Conservation (phyloP, 2,113 vertebrate genomes). For the Coptodon bakossiorum region DNA sequence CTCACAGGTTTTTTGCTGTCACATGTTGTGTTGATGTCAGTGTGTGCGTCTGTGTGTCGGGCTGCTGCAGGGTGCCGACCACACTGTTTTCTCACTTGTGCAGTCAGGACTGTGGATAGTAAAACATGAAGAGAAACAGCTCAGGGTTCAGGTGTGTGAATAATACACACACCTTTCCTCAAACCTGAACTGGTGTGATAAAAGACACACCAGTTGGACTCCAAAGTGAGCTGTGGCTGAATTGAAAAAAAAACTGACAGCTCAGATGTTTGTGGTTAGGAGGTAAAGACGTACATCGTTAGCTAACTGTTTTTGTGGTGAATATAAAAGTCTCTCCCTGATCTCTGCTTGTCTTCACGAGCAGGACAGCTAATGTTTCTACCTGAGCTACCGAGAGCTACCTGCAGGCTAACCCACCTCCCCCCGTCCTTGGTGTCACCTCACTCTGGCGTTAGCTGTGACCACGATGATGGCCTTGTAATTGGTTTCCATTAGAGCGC, state of each 20-base stretch:
- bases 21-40: neutral
- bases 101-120: neutral
- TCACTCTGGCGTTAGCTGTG: neutral
- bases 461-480: neutral
- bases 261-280: neutral
- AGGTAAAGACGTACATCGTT: neutral
- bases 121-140: neutral
- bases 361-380: neutral
- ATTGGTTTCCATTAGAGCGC: slow-evolving; percentile 31
- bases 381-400: neutral
- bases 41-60: neutral
- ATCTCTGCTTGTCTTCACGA: neutral
- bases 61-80: neutral
- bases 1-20: neutral
- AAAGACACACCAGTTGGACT: neutral
- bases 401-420: neutral
- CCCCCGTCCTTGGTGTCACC: neutral
- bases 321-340: neutral
- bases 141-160: neutral
- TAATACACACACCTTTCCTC: neutral
- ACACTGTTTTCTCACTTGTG: neutral
- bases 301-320: neutral
- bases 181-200: neutral
- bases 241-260: neutral
- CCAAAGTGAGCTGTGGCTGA: neutral